These are phyloP conservation scores for Cercocebus atys DNA, from an alignment of 2,113 vertebrate species.

Conservation along the genomic window DNA sequence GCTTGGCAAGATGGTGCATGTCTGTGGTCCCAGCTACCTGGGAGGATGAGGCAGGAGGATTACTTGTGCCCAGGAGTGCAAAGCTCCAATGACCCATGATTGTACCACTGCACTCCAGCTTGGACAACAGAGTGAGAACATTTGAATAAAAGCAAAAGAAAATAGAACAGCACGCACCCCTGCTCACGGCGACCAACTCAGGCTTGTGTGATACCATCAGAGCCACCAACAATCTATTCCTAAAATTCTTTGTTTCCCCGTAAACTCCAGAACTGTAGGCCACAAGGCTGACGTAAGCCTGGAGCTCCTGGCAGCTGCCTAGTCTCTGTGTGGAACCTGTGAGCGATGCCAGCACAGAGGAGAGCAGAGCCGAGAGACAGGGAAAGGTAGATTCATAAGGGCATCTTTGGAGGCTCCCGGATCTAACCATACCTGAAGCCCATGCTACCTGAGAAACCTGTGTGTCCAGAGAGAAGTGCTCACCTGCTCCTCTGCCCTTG, in stretches of 20 bases:
- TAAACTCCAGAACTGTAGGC: background rate
- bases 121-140: too few relatives aligned
- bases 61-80: too few relatives aligned
- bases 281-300: background rate
- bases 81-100: too few relatives aligned
- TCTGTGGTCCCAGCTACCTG: too few relatives aligned
- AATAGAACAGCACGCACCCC: background rate
- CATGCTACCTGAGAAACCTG: background rate
- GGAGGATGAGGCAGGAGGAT: too few relatives aligned
- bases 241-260: background rate
- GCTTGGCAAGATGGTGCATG: too few relatives aligned
- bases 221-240: background rate
- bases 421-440: background rate
- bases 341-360: background rate
- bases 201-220: background rate
- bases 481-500: background rate
- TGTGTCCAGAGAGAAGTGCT: background rate
- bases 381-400: background rate
- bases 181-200: background rate
- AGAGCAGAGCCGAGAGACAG: background rate
- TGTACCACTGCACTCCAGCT: too few relatives aligned
- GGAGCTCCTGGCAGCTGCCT: background rate
- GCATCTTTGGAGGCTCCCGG: background rate
- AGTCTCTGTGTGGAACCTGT: background rate
- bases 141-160: too few relatives aligned